A percentile compares a stretch with the other conserved stretches of the same genome.
phyloP scores from a whole-genome alignment of 2,797 vertebrate species.

The Salmo trutta region DNA sequence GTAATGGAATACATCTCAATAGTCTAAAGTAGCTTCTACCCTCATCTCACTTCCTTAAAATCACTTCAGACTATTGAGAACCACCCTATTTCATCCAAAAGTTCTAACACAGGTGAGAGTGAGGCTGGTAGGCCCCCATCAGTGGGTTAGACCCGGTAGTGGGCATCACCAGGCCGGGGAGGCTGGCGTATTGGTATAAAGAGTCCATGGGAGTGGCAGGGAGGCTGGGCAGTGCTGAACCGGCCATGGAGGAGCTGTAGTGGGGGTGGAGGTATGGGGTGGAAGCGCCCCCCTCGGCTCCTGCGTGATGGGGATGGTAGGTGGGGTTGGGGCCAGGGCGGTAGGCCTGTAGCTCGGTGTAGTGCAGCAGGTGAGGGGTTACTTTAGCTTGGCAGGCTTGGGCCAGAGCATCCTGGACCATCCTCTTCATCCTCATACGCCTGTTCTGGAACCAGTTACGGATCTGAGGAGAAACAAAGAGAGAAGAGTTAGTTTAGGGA shows the following conservation, averaged over 20 bases:
- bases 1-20: neutral
- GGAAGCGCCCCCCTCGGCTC: conserved; percentile 36
- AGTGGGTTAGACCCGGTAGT: conserved; percentile 36
- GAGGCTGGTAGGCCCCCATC: conserved; percentile 60
- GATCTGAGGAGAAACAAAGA: conserved; percentile 59
- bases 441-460: conserved; percentile 85
- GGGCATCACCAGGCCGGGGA: conserved; percentile 63
- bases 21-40: neutral
- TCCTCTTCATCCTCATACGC: conserved; percentile 81
- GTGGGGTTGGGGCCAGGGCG: conserved; percentile 63
- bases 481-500: neutral
- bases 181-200: conserved; percentile 68
- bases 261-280: conserved; percentile 60
- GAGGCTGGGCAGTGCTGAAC: conserved; percentile 32
- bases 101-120: conserved; percentile 69
- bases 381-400: conserved; percentile 75
- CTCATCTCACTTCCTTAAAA: neutral
- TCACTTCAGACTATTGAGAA: neutral
- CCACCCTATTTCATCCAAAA: neutral
- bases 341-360: conserved; percentile 72
- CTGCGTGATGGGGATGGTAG: conserved; percentile 48
- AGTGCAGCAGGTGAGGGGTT: conserved; percentile 72
- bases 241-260: conserved; percentile 50
- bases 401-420: conserved; percentile 77
- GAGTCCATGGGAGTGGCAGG: conserved; percentile 58